Evolutionary conservation across 2,888 invertebrate species (phyloP).

Genomic region (Danaus chrysippus): DNA sequence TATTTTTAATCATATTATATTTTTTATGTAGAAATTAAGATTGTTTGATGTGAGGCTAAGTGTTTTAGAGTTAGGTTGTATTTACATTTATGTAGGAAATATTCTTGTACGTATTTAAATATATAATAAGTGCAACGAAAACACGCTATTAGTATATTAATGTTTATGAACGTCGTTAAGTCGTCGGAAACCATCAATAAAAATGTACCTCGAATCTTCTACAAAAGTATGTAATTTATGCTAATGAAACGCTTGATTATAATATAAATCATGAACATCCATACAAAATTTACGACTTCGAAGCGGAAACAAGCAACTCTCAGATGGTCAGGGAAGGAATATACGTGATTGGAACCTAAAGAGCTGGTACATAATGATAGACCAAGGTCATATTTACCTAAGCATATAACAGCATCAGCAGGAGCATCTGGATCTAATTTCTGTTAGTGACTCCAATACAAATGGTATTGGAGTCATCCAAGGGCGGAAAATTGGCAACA

Average conservation of each 20-base stretch:
- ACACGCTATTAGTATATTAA: background rate
- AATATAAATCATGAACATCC: constrained; percentile 23
- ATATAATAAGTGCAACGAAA: background rate
- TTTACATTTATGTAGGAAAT: too few species aligned
- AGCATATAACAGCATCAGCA: constrained; percentile 55
- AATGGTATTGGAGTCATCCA: constrained; percentile 36
- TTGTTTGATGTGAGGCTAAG: too few species aligned
- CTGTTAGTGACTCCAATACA: constrained; percentile 39
- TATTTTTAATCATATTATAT: too few species aligned
- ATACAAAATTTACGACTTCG: constrained; percentile 24
- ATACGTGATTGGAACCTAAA: constrained; percentile 34
- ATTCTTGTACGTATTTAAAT: too few species aligned
- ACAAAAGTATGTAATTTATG: constrained; percentile 16
- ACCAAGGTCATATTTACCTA: constrained; percentile 62
- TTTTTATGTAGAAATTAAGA: too few species aligned
- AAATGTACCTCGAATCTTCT: constrained; percentile 13
- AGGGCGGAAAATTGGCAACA: constrained; percentile 37
- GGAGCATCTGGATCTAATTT: constrained; percentile 43
- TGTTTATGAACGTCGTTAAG: background rate
- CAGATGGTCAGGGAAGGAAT: constrained; percentile 25
- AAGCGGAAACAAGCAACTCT: constrained; percentile 28
- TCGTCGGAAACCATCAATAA: background rate
- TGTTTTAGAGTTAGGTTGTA: too few species aligned
- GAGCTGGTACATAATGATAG: constrained; percentile 30
- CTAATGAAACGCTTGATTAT: constrained; percentile 24